A percentile compares a stretch with the other conserved stretches of the same genome.
Evolutionary conservation across 2,888 invertebrate species (phyloP).

Genomic region (Dicyrtoma fusca): DNA sequence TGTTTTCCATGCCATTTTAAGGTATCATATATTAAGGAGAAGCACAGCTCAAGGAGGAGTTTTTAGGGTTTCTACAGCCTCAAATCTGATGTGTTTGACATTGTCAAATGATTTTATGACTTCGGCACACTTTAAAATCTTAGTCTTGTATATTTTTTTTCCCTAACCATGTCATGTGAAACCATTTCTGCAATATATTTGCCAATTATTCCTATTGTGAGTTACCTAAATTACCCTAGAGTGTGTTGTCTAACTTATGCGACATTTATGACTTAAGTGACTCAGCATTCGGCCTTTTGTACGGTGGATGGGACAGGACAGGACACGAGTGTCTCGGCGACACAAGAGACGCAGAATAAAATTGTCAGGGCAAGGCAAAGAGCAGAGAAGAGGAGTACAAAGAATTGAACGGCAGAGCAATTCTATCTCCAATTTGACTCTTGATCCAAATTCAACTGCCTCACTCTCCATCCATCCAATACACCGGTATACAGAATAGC

Average conservation of each 20-base stretch:
- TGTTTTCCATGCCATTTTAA: too few species aligned
- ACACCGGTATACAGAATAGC: conserved; percentile 2
- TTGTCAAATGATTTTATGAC: conserved; percentile 42
- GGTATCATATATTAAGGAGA: background rate
- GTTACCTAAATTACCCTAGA: conserved; percentile 1
- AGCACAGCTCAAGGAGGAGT: background rate
- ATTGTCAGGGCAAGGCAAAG: too few species aligned
- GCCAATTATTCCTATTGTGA: conserved; percentile 14
- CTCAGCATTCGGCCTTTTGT: conserved; percentile 2
- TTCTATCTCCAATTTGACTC: too few species aligned
- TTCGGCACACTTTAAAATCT: conserved; percentile 38
- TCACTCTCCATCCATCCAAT: background rate
- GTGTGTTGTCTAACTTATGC: background rate
- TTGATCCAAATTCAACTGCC: too few species aligned
- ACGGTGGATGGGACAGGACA: too few species aligned
- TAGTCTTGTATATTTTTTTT: background rate
- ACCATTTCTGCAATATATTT: conserved; percentile 4
- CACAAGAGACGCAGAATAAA: too few species aligned
- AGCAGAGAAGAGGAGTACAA: too few species aligned
- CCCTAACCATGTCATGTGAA: background rate
- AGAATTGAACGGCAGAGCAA: too few species aligned
- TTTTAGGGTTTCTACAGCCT: conserved; percentile 2
- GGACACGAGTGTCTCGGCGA: too few species aligned
- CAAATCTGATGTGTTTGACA: conserved; percentile 37
- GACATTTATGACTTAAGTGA: conserved; percentile 29